Evolutionary conservation across 2,113 vertebrate species (phyloP).

Genomic region (Pongo abelii): DNA sequence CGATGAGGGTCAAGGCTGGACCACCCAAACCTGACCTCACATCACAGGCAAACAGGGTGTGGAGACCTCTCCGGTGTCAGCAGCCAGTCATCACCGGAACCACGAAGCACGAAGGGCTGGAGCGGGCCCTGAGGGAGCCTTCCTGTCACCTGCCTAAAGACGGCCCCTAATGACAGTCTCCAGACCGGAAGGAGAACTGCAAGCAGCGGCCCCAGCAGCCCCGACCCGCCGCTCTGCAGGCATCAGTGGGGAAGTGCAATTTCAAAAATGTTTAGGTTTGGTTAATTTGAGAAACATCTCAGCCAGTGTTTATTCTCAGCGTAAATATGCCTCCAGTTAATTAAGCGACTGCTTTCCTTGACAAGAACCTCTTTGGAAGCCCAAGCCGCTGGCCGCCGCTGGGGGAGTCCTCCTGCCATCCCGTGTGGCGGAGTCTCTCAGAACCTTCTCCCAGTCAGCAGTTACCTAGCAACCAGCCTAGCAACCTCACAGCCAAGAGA

Average conservation of each 20-base stretch:
- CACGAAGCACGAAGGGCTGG: slow-evolving; percentile 56
- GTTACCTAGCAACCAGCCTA: slow-evolving; percentile 89
- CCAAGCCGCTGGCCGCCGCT: slow-evolving; percentile 11
- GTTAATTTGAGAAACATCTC: slow-evolving; percentile 60
- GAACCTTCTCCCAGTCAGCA: slow-evolving; percentile 71
- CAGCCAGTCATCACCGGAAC: not conserved
- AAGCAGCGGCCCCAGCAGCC: not conserved
- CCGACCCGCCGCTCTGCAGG: not conserved
- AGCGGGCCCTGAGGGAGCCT: slow-evolving; percentile 60
- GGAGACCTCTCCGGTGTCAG: slow-evolving; percentile 46
- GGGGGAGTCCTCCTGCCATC: slow-evolving; percentile 68
- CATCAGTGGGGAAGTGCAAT: not conserved
- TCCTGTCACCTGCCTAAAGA: slow-evolving; percentile 68
- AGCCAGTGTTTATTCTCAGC: slow-evolving; percentile 27
- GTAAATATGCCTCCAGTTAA: slow-evolving; percentile 61
- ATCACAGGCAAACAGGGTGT: slow-evolving; percentile 20
- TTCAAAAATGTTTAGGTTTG: not conserved
- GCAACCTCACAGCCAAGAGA: slow-evolving; percentile 82
- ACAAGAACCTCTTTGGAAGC: slow-evolving; percentile 43
- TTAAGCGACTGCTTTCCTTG: slow-evolving; percentile 46
- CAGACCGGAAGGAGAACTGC: slow-evolving; percentile 4
- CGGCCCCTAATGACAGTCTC: slow-evolving; percentile 19
- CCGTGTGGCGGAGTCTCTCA: slow-evolving; percentile 43
- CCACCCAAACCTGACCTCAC: slow-evolving; percentile 67
- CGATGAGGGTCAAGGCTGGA: slow-evolving; percentile 64